Evolutionary conservation across 1,140 invertebrate species (phyloP), one percentile per base, ranked within the genome.

Genomic region (Stenopsyche tienmushanensis): DNA sequence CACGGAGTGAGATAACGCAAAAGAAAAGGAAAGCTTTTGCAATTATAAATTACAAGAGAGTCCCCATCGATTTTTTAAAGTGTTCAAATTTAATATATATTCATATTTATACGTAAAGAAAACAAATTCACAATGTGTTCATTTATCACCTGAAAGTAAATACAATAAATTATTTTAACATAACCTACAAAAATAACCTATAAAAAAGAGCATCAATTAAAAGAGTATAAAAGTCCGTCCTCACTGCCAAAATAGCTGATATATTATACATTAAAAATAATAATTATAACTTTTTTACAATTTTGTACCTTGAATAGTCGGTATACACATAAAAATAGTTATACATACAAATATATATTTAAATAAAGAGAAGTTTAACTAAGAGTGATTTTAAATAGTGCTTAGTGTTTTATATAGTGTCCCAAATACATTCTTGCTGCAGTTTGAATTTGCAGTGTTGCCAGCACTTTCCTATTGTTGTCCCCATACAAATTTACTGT

Each of bases 1-100:
- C 72, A 74, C 66, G 76, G 77, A 26, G 77, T 81, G 74, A 81
- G 79, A 76, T 80, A 81, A 78, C 79, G 77, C 75, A 76, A 60
- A 42, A 42, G 23, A 54, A 54, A 21, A 62, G 62, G 26, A 66
- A 66, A 66, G n/a, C n/a, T 42, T 25, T 17, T 17, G 34, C 50
- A 10, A 45, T 62, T 29, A 25, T 47, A 52, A 53, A 26, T 47
- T n/a, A 7, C 8, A 52, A 63, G 49, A n/a, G n/a, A 41, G 54
- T 34, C 5, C 66, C 66, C 66, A 59, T 47, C 67, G 63, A 70
- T 18, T 17, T 39, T 21, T 60, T 50, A 26, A 54, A 69, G 67
- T 66, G 67, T 69, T 69, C 64, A 69, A 69, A 69, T 69, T 69
- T 63, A 26, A 41, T 55, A 42, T 42, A 42, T 57, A 57, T 34